Evolutionary conservation across 2,888 invertebrate genomes (phyloP).

Genomic region (Pristionchus arcanus): DNA sequence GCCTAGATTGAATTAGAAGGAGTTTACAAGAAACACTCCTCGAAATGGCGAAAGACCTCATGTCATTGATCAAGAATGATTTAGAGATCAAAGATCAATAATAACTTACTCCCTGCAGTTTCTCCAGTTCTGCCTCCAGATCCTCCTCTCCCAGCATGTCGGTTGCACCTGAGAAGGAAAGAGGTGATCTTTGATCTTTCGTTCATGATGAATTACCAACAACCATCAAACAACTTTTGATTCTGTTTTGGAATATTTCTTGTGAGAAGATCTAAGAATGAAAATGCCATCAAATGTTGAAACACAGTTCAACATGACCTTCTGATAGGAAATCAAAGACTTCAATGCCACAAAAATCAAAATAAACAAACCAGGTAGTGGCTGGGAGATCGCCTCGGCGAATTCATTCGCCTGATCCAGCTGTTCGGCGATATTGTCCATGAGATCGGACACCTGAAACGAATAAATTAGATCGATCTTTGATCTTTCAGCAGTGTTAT

Average conservation of each 20-base stretch:
- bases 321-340: neutral
- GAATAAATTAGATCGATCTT: neutral
- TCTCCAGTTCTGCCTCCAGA: conserved; percentile 64
- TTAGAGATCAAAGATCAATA: conserved; percentile 36
- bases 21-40: neutral
- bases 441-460: conserved; percentile 64
- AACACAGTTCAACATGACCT: too few species aligned
- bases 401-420: conserved; percentile 65
- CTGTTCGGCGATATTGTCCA: conserved; percentile 70
- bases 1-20: neutral
- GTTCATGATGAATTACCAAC: too few species aligned
- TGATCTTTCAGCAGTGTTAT: neutral
- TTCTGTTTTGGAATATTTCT: too few species aligned
- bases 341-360: neutral
- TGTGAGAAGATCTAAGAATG: too few species aligned
- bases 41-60: neutral
- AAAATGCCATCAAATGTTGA: too few species aligned
- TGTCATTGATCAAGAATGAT: too few species aligned
- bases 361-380: conserved; percentile 54
- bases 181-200: neutral
- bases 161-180: neutral
- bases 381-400: conserved; percentile 65
- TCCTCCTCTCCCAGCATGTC: conserved; percentile 68
- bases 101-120: conserved; percentile 63
- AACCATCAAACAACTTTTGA: too few species aligned